phyloP scores from a whole-genome alignment of 1,140 invertebrate genomes.

The Lamellibrachia luymesi region DNA sequence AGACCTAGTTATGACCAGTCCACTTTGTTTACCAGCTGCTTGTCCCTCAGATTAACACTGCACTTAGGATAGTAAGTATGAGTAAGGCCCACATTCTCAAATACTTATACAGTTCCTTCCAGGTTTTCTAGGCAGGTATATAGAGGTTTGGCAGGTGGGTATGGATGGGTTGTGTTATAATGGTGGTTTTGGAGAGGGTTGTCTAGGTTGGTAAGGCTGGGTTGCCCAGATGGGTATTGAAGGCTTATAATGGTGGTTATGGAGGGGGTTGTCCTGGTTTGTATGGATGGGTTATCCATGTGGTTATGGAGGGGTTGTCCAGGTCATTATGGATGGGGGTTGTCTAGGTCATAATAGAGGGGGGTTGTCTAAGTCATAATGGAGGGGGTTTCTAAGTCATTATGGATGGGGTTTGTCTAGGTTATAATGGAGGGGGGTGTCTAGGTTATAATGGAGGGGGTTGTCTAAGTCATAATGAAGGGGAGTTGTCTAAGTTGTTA shows the following conservation, averaged over 20 bases:
- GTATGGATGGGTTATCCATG: not conserved
- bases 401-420: not conserved
- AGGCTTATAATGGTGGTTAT: not conserved
- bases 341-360: not conserved
- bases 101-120: not conserved
- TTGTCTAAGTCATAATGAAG: not conserved
- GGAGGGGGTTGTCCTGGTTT: not conserved
- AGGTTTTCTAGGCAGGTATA: too few relatives aligned
- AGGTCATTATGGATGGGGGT: not conserved
- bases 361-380: not conserved
- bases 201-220: not conserved
- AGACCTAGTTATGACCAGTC: not conserved
- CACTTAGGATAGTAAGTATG: not conserved
- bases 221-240: not conserved
- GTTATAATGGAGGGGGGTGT: not conserved
- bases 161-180: too few relatives aligned
- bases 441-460: not conserved
- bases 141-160: too few relatives aligned
- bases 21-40: not conserved
- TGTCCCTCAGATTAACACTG: not conserved
- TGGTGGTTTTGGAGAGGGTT: not conserved
- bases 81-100: not conserved
- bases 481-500: not conserved
- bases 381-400: not conserved
- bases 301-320: not conserved